Evolutionary conservation across 1,140 invertebrate genomes (phyloP), one percentile per base, ranked within the genome.

Genomic region (Charaxes varanes): DNA sequence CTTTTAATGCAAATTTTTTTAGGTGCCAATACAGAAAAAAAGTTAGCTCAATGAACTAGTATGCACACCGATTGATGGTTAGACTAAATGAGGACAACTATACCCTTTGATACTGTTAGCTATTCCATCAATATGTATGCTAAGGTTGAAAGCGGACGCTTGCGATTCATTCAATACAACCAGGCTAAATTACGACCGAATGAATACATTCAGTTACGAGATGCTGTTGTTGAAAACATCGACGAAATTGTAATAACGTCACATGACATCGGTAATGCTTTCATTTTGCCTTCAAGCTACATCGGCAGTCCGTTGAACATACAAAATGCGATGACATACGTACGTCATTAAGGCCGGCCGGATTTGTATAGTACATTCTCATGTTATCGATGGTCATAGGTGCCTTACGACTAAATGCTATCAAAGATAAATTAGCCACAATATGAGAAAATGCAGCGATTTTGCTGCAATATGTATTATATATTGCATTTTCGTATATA

Each of bases 111-210:
- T 73, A 48, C 45, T 26, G 49, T 15, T 54, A 58, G 44, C 43
- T 74, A 8, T 61, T 51, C 19, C 58, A 78, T 57, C 78, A 85
- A 47, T 85, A 53, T 57, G 22, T 66, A 30, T 56, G 37, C 37
- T 40, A 41, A 41, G 30, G 16, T 80, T 21, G 69, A 82, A 63
- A 68, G 50, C 13, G 57, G 70, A 57, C 47, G 62, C 13, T 53
- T 85, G 13, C 30, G 33, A 44, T 84, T 51, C 35, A 52, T 74
- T 33, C 26, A 65, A 42, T 48, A 47, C 19, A 60, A 82, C 41
- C 53, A 73, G 41, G 31, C 42, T n/a, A 59, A 78, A 51, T 37
- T 81, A 42, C 44, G 63, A 37, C 56, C 48, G 6, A 10, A 48
- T 30, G 45, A 45, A 36, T 45, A 45, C 16, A 45, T 45, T 36